phyloP scores from a whole-genome alignment of 1,140 invertebrate genomes.

The Musca vetustissima region DNA sequence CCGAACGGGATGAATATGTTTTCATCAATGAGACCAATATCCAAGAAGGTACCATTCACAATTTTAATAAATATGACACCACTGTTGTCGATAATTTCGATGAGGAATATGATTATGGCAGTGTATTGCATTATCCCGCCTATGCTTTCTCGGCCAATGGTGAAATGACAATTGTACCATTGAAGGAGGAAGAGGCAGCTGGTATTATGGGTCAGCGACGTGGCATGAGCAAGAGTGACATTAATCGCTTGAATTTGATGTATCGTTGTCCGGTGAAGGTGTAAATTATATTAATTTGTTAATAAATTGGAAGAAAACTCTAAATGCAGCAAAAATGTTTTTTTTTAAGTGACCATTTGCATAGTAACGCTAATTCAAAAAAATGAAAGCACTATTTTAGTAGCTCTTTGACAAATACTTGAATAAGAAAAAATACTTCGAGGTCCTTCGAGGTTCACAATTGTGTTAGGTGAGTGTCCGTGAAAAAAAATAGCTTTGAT shows the following conservation, averaged over 20 bases:
- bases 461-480: too few relatives aligned
- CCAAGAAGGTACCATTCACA: conserved; percentile 54
- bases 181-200: conserved; percentile 36
- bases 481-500: too few relatives aligned
- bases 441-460: too few relatives aligned
- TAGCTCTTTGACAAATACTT: too few relatives aligned
- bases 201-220: conserved; percentile 61
- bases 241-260: conserved; percentile 66
- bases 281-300: neutral
- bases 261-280: conserved; percentile 55
- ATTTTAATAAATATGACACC: conserved; percentile 62
- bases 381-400: too few relatives aligned
- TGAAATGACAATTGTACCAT: conserved; percentile 65
- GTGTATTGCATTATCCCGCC: conserved; percentile 77
- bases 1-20: conserved; percentile 66
- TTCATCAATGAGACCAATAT: conserved; percentile 64
- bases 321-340: too few relatives aligned
- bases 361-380: too few relatives aligned
- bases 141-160: conserved; percentile 73
- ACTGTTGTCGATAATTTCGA: conserved; percentile 58
- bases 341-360: too few relatives aligned
- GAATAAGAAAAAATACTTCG: too few relatives aligned
- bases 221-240: conserved; percentile 66
- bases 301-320: too few relatives aligned
- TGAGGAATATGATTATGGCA: conserved; percentile 65